Evolutionary conservation across 1,140 invertebrate genomes (phyloP), one percentile per base, ranked within the genome.

Genomic region (Harlomillsia oculata): DNA sequence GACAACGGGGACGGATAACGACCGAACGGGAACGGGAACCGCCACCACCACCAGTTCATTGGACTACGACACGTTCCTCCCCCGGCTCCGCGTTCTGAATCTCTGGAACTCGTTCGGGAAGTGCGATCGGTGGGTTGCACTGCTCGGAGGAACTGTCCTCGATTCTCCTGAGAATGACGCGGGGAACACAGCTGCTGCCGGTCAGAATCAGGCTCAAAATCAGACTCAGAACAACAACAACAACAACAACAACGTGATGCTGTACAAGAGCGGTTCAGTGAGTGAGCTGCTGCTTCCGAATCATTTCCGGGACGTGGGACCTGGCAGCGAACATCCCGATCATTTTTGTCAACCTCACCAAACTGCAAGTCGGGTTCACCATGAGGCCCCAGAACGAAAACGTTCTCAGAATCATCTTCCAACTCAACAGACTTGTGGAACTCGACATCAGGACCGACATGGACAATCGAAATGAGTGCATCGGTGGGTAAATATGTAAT

Each of bases 71-170:
- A 48, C 50, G 26, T 39, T 50, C 3, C 34, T 57, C 28, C 55
- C 55, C 0, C 23, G 14, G 20, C 16, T 57, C 2, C 11, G 34
- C 2, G 23, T 11, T 25, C 29, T 57, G 9, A 39, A 41, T 20
- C 32, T 57, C n/a, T 57, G 55, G 55, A 48, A 57, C 18, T 48
- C 44, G 14, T 57, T 57, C 11, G 55, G 55, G 9, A 57, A 26
- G 20, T 36, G 51, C 20, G 46, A 57, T 6, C 25, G 55, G 14
- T 50, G 26, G 6, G 32, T 25, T 8, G 23, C 36, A 30, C 32
- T 57, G 20, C 43, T 57, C 39, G 20, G 28, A 3, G 37, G 36
- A 2, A n/a, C 37, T n/a, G n/a, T n/a, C n/a, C n/a, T n/a, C n/a
- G n/a, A n/a, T n/a, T n/a, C n/a, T n/a, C n/a, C n/a, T n/a, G n/a